Evolutionary conservation across 2,797 vertebrate genomes (phyloP), one percentile per base, ranked within the genome.

Genomic region (Xyrichtys novacula): DNA sequence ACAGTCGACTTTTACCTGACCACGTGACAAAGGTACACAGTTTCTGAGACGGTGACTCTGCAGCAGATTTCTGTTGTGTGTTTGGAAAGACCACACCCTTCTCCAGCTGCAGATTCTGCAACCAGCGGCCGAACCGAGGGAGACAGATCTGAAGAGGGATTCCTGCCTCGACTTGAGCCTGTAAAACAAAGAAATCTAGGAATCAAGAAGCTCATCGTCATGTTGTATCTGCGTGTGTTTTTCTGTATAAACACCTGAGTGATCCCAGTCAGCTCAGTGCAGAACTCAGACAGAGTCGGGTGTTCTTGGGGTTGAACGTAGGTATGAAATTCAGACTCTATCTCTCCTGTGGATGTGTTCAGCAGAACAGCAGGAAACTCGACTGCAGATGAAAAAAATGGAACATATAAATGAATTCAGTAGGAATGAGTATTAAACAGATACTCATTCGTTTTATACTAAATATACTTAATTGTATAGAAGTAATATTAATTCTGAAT

Each of bases 281-380:
- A 99, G 88, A 99, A 99, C 4, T 85, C 85, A 0, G 97, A 97
- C 69, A 99, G 92, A 46, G 93, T 0, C 0, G 96, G 95, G 23
- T 96, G 95, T 25, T 99, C 98, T 61, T 97, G 95, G 3, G 98
- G 97, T 72, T 99, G 97, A 23, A 98, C 95, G 0, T 96, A 99
- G 0, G 83, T 73, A 67, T 97, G 98, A 87, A 98, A 99, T 80
- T 98, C 96, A 0, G 95, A 94, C 76, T 98, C 95, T 1, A 94
- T 80, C n/a, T 91, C 90, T 49, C 97, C 97, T 0, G 90, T 96
- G 14, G 89, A 89, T 0, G 95, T 91, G 83, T 96, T 97, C 54
- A 98, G 68, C 61, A 98, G 83, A 46, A 98, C 94, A 1, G 96
- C 96, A 47, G 97, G 98, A 62, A 98, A 99, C 83, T 99, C 97